A percentile compares a stretch with the other conserved stretches of the same genome.
These are phyloP conservation scores for Carapus acus DNA, from an alignment of 2,797 vertebrate species.

Conservation along the genomic window DNA sequence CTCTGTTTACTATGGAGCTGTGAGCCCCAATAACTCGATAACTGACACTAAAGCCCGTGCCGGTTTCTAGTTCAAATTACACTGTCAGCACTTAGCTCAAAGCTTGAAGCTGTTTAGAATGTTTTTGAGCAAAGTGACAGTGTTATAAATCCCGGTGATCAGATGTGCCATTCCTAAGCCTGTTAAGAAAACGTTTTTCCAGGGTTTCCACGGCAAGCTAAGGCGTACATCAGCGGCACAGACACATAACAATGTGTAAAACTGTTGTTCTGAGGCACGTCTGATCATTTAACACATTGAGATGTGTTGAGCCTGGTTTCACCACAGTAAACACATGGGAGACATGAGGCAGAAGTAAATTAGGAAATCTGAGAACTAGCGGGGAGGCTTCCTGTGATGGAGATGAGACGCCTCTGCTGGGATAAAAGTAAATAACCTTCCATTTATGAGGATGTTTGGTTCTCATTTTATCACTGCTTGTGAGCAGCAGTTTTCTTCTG, in stretches of 20 bases:
- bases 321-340: too few relatives aligned
- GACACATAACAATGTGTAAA: constrained; percentile 4
- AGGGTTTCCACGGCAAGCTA: too few relatives aligned
- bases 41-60: too few relatives aligned
- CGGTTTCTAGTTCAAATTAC: not conserved
- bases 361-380: too few relatives aligned
- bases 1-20: too few relatives aligned
- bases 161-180: not conserved
- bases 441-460: constrained; percentile 15
- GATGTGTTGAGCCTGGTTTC: too few relatives aligned
- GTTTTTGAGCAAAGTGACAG: constrained; percentile 5
- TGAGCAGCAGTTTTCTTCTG: constrained; percentile 11
- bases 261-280: constrained; percentile 17
- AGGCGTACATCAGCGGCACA: not conserved
- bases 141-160: not conserved
- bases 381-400: too few relatives aligned
- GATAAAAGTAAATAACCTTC: constrained; percentile 17
- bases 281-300: not conserved
- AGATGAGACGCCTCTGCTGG: constrained; percentile 13
- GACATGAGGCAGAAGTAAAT: constrained; percentile 21
- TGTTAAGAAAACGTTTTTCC: too few relatives aligned
- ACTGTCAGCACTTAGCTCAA: not conserved
- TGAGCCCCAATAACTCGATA: too few relatives aligned
- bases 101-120: too few relatives aligned
- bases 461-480: constrained; percentile 6